These are phyloP conservation scores for Polia nebulosa DNA, from an alignment of 2,888 invertebrate genomes.

Conservation along the genomic window DNA sequence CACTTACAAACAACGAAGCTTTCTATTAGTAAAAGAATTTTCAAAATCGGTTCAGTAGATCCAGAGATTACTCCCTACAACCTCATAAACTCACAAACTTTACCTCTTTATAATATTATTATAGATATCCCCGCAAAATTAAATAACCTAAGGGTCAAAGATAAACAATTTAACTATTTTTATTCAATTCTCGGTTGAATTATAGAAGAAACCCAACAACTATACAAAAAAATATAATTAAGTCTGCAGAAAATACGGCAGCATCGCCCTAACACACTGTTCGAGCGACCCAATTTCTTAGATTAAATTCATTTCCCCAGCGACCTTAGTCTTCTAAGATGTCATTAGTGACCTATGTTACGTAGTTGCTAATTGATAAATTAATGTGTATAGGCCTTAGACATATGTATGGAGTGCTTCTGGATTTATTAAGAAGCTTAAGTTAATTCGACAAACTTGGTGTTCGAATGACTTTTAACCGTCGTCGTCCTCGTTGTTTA, in stretches of 20 bases:
- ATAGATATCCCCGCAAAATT: too few species aligned
- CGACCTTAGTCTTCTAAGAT: constrained; percentile 64
- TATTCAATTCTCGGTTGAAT: background rate
- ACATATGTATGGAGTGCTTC: background rate
- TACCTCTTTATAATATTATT: too few species aligned
- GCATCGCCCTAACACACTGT: constrained; percentile 51
- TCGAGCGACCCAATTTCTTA: constrained; percentile 83
- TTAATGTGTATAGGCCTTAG: constrained; percentile 19
- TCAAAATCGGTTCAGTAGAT: too few species aligned
- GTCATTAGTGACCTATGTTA: constrained; percentile 71
- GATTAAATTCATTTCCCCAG: constrained; percentile 82
- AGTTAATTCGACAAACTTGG: too few species aligned
- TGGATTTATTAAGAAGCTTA: background rate
- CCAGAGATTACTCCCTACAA: too few species aligned
- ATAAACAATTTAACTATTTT: background rate
- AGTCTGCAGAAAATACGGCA: background rate
- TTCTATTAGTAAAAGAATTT: too few species aligned
- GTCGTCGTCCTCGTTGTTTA: too few species aligned
- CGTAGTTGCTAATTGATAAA: constrained; percentile 48
- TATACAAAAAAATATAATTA: constrained; percentile 10
- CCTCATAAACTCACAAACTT: too few species aligned
- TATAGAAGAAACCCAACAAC: background rate
- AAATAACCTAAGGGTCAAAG: too few species aligned
- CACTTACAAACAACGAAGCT: too few species aligned
- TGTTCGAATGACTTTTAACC: too few species aligned